A percentile compares a stretch with the other conserved stretches of the same genome.
phyloP scores from a whole-genome alignment of 2,797 vertebrate species.

The Anableps anableps region DNA sequence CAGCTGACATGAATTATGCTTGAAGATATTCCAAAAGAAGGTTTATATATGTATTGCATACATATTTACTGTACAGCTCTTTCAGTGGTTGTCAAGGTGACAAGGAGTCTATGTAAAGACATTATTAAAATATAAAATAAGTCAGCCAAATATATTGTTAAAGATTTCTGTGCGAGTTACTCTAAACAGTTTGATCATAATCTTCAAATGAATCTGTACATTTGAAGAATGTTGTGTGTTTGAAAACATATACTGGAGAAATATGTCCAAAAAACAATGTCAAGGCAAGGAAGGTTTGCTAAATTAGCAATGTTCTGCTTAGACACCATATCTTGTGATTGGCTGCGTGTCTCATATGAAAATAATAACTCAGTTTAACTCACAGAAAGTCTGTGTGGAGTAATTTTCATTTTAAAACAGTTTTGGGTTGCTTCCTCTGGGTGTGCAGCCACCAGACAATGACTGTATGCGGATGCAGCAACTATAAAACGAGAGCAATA shows the following conservation, averaged over 20 bases:
- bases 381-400: neutral
- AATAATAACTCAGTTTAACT: neutral
- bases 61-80: neutral
- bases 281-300: neutral
- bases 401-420: conserved; percentile 3
- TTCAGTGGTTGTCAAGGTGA: neutral
- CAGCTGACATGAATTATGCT: neutral
- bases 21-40: neutral
- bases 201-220: neutral
- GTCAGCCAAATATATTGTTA: neutral
- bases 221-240: neutral
- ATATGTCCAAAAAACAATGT: neutral
- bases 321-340: neutral
- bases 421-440: neutral
- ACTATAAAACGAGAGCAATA: conserved; percentile 12
- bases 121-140: neutral
- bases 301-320: neutral
- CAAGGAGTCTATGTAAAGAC: neutral
- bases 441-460: neutral
- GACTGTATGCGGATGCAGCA: neutral
- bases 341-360: neutral
- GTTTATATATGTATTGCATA: neutral
- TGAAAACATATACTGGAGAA: neutral
- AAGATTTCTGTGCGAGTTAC: neutral
- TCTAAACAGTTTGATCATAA: neutral